phyloP scores from a whole-genome alignment of 2,888 invertebrate species.

The Cabera pusaria region DNA sequence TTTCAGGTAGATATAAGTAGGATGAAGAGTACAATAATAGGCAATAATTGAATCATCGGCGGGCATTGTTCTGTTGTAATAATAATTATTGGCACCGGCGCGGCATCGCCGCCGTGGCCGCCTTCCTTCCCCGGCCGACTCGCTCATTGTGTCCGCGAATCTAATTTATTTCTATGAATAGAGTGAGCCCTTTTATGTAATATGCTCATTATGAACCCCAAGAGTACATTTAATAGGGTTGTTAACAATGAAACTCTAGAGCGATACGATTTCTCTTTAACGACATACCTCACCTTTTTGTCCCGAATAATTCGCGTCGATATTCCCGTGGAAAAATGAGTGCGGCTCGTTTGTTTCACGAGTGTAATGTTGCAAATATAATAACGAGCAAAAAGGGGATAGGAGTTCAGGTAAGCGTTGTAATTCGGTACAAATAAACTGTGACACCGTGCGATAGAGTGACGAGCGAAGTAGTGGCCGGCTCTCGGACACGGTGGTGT shows the following conservation, averaged over 20 bases:
- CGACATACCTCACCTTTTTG: constrained; percentile 23
- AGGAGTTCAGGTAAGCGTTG: constrained; percentile 5
- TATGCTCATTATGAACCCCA: constrained; percentile 56
- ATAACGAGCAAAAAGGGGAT: constrained; percentile 6
- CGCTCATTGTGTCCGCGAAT: constrained; percentile 47
- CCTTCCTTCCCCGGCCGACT: constrained; percentile 31
- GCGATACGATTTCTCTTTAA: constrained; percentile 28
- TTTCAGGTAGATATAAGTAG: background rate
- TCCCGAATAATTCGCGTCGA: constrained; percentile 27
- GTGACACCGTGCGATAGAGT: constrained; percentile 18
- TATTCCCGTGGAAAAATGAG: constrained; percentile 15
- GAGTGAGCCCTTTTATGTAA: constrained; percentile 61
- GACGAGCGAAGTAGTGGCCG: constrained; percentile 27
- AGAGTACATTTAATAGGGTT: constrained; percentile 46
- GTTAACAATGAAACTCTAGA: constrained; percentile 38
- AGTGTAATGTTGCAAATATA: constrained; percentile 3
- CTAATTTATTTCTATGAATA: constrained; percentile 66
- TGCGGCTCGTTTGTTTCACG: constrained; percentile 13
- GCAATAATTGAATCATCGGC: constrained; percentile 8
- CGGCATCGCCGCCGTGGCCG: constrained; percentile 6
- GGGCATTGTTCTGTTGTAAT: constrained; percentile 13
- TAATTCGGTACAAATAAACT: constrained; percentile 14
- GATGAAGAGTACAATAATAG: constrained; percentile 1
- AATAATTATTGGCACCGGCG: constrained; percentile 20
- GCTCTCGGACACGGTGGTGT: constrained; percentile 22